Base-by-base conservation (phyloP, 2,113 vertebrate species). In the Entomyzon cyanotis region DNA sequence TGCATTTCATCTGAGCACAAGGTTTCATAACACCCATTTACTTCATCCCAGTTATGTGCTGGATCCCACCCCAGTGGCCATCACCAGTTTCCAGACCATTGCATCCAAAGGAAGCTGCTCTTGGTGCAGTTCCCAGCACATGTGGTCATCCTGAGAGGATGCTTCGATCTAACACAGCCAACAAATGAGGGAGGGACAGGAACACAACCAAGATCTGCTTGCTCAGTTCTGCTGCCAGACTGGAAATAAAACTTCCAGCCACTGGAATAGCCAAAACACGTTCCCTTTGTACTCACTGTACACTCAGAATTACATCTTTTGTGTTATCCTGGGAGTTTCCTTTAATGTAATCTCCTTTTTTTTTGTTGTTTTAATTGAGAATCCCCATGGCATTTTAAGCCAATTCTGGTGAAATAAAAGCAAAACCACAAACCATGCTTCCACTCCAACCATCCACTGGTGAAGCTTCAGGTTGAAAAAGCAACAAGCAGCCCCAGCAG, bases 151-250 rank as follows among this genome's bases (percentile, higher is more conserved):
- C 73, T 53, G 33, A 2, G 10, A 91, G 65, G 39, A 75, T 58
- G 37, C 28, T 89, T 84, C 44, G 22, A 3, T 56, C 73, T 63
- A 70, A 78, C 39, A 46, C 0, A 1, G 67, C 80, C 69, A 67
- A 59, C 5, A 87, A 69, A 49, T 17, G 37, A 30, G 31, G 56
- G 68, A 69, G 55, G 46, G 55, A 81, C 52, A 70, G 35, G 47
- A 84, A 84, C 49, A 24, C 14, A 53, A 81, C 60, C 52, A 44
- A 56, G 70, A 84, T 81, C 77, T 2, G 12, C 56, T 81, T 84
- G 56, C 78, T 94, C 78, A 87, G 78, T 71, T 95, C 70, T 80
- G 24, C 60, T 96, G 93, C 91, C 85, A 92, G 70, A 35, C 30
- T 89, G 65, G 59, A 87, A 96, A 94, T 39, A 89, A 84, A 93